Percentiles rank a stretch among this genome's conserved stretches.
Conservation (phyloP, 2,797 vertebrate genomes). For the Danio kyathit region DNA sequence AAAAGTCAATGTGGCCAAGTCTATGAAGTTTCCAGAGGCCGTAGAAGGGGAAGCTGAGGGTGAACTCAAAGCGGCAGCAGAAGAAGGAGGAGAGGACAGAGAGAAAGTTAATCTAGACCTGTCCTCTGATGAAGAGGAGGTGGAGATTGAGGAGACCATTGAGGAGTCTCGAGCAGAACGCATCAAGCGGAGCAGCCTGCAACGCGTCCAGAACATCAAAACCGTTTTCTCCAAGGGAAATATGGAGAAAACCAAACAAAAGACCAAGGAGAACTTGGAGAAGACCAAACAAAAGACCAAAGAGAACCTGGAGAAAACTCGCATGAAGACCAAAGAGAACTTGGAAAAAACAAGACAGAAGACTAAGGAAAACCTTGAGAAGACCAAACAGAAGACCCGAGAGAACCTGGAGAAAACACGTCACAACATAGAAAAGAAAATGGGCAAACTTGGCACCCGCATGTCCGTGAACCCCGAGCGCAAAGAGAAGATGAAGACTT, state of each 20-base stretch:
- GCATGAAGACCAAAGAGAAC: constrained; percentile 90
- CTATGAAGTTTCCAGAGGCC: constrained; percentile 87
- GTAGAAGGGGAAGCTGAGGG: constrained; percentile 84
- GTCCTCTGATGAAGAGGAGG: constrained; percentile 96
- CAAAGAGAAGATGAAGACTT: constrained; percentile 94
- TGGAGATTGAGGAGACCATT: constrained; percentile 88
- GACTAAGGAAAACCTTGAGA: constrained; percentile 80
- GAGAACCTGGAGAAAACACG: constrained; percentile 90
- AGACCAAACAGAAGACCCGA: constrained; percentile 77
- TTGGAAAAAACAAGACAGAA: constrained; percentile 88
- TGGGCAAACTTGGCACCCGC: constrained; percentile 94
- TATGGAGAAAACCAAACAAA: constrained; percentile 95
- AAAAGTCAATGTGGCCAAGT: constrained; percentile 91
- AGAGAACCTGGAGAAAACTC: constrained; percentile 95
- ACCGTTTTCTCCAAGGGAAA: constrained; percentile 97
- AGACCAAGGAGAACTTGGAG: constrained; percentile 91
- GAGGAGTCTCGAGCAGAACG: constrained; percentile 93
- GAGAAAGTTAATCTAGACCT: constrained; percentile 88
- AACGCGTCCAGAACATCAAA: constrained; percentile 94
- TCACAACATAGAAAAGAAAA: constrained; percentile 97
- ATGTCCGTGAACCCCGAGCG: constrained; percentile 90
- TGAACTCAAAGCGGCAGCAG: constrained; percentile 76
- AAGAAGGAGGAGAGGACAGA: constrained; percentile 81
- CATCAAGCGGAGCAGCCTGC: constrained; percentile 92
- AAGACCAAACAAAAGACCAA: constrained; percentile 93